Evolutionary conservation across 1,140 invertebrate genomes (phyloP), one percentile per base, ranked within the genome.

Genomic region (Chelonus insularis): DNA sequence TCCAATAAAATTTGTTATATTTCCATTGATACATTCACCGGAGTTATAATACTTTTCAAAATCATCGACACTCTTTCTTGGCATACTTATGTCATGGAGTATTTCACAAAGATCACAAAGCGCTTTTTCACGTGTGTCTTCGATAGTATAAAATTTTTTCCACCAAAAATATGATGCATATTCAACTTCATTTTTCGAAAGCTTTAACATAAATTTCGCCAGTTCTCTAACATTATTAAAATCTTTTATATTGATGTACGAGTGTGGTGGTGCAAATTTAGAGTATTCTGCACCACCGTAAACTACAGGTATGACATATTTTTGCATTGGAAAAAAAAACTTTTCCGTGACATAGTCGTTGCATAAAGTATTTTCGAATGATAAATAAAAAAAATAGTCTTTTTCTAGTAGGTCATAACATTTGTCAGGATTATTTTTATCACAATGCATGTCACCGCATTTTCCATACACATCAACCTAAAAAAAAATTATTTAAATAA

Each of bases 391-490:
- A 65, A 84, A 83, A 71, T 88, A 88, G 20, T 79, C 66, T 2
- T 11, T 32, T 18, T 70, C 69, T 37, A 71, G 52, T 2, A 86
- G 60, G 16, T 76, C 62, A 34, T 74, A 73, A 56, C 81, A 84
- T n/a, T 72, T 63, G 2, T 54, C 37, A n/a, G 23, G 23, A 8
- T 72, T 64, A 2, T 77, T 50, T 2, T 60, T 48, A 1, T 73
- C 41, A 70, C 81, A 84, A 6, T 70, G 65, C 9, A 39, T 21
- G 1, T 62, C 56, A 7, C 83, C 83, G 76, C 89, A 92, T 0
- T 64, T 65, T 7, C 90, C 91, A 67, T 85, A 90, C 5, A 88
- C 79, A 71, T 90, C 87, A 0, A 91, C 79, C 58, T 60, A 14
- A 16, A 43, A 43, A 43, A 16, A 43, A 14, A 12, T 39, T 39